Evolutionary conservation across 2,888 invertebrate genomes (phyloP), one percentile per base, ranked within the genome.

Genomic region (Slavum lentiscoides): DNA sequence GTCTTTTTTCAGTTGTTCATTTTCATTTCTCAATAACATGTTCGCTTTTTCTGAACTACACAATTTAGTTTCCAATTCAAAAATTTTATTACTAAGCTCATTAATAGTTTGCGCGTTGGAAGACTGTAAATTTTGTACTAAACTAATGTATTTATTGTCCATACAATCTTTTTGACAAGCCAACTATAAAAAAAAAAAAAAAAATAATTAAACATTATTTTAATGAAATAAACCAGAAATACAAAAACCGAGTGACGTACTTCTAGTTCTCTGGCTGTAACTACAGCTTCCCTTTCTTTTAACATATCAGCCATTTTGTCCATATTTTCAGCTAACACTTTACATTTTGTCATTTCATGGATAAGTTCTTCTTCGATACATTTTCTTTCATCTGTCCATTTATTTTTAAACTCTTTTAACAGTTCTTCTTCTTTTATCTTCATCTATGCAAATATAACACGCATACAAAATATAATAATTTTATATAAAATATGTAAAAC

Each of bases 201-300:
- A 39, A 53, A 19, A 2, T 13, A 7, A 21, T 43, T 11, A 19
- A 70, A 37, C 70, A 15, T 62, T 53, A 77, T 21, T 62, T 37
- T 13, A 62, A 62, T 5, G 30, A 13, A 43, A 43, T 55, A 75
- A 69, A 21, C 3, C 6, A 17, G n/a, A 49, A 61, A 7, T 30
- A 59, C 6, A 37, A 30, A n/a, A 21, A 69, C 59, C 0, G 21
- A 59, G 30, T 30, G 17, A 30, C n/a, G 21, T 73, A 73, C 61
- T 61, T 73, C 70, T 55, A 62, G 53, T 80, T 80, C 80, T 64
- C 64, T 80, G 15, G 80, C 43, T 55, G 53, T 53, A 61, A 77
- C n/a, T 23, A 62, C 37, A 39, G 64, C 62, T 19, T 70, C 70
- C 9, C 21, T 70, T 70, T 64, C 80, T 19, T 70, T 70, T 21